Percentiles rank a stretch among this genome's conserved stretches.
phyloP scores from a whole-genome alignment of 2,888 invertebrate genomes.

The Phragmatobia fuliginosa region DNA sequence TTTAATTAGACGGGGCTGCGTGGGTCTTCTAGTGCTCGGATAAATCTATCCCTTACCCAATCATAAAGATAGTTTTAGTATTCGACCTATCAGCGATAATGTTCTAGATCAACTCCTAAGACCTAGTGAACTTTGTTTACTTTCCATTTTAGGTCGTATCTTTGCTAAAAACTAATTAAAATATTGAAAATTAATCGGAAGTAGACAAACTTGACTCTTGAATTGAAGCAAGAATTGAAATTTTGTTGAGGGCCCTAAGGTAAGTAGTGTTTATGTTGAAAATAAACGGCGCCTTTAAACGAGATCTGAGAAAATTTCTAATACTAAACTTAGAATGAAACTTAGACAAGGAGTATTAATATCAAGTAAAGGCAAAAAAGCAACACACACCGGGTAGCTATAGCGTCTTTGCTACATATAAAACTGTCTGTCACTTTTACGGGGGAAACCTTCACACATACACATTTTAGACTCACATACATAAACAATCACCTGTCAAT shows the following conservation, averaged over 20 bases:
- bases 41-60: conserved; percentile 47
- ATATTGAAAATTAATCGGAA: conserved; percentile 5
- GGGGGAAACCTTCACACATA: too few relatives aligned
- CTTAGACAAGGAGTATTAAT: not conserved
- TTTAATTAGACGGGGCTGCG: too few relatives aligned
- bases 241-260: not conserved
- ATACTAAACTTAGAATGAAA: not conserved
- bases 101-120: conserved; percentile 28
- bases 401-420: too few relatives aligned
- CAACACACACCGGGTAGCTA: too few relatives aligned
- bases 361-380: not conserved
- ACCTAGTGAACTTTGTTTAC: conserved; percentile 41
- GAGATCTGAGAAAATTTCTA: not conserved
- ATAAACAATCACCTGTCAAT: too few relatives aligned
- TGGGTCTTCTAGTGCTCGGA: too few relatives aligned
- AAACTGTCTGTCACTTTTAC: too few relatives aligned
- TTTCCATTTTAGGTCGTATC: conserved; percentile 7
- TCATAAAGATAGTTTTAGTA: conserved; percentile 47
- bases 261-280: not conserved
- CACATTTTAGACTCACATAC: too few relatives aligned
- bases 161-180: not conserved
- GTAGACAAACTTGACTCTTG: not conserved
- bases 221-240: not conserved
- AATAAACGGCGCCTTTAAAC: not conserved
- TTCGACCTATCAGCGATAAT: conserved; percentile 49